Base-by-base conservation (phyloP, 30 jellyfish, hydroid and myxozoan genomes). In the Aurelia aurita complex sp. Pacific region DNA sequence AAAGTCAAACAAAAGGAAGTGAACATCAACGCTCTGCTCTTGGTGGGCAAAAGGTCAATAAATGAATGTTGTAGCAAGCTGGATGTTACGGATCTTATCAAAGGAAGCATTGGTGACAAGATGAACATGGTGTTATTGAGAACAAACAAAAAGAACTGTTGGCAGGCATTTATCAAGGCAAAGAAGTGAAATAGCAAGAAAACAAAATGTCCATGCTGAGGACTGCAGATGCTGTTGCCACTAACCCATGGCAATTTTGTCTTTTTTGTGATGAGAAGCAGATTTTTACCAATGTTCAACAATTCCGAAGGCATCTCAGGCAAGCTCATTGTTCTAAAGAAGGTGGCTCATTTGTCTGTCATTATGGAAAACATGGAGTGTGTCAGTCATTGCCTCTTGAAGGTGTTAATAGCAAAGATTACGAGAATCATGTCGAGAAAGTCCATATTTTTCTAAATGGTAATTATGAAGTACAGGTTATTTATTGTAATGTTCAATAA, bases 301-400 rank as follows among this genome's bases (percentile, higher is more conserved):
- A 95, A 52, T 95, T 95, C 71, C 77, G 95, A 72, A 59, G 69
- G 43, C 99, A 95, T 73, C 83, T 95, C 16, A 85, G 98, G 86
- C 83, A 36, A 50, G 64, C 65, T 5, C 99, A 95, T 70, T 95
- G 98, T 59, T 60, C 97, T 1, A 90, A 95, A 72, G 99, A 95
- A 82, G 99, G 99, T 10, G 99, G 99, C 32, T 95, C 99, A 35
- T 95, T 83, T 76, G 96, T 95, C 32, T 95, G 99, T 69, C 96
- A 90, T 64, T 95, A 95, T 77, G 99, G 99, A 42, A 67, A 96
- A 51, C 97, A 90, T 73, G 93, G 96, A 40, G 98, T 95, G 38
- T 95, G 99, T 77, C 97, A 96, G 64, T 88, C 96, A 59, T 66
- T 95, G 16, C 99, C 99, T 10, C n/a, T 95, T 3, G 99, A 95